Conservation (phyloP, 92 coral and sea anemone genomes). For the Hydrozoanthus gracilis region DNA sequence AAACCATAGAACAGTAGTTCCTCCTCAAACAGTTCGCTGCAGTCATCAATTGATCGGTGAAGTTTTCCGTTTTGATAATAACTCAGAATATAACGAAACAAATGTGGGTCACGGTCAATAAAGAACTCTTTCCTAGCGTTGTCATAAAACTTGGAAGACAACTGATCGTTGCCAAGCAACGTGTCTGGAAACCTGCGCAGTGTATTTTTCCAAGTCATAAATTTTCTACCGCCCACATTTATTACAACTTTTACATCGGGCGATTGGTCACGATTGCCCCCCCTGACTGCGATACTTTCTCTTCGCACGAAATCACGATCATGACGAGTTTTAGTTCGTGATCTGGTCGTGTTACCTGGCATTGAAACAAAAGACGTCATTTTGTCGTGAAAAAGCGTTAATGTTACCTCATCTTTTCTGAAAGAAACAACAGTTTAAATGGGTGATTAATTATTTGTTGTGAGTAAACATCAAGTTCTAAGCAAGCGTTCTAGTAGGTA, state of each 20-base stretch:
- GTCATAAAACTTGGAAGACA: conserved; percentile 82
- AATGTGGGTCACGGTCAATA: conserved; percentile 92
- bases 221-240: conserved; percentile 93
- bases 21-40: conserved; percentile 85
- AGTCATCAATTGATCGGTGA: conserved; percentile 92
- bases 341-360: background rate
- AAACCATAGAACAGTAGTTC: conserved; percentile 91
- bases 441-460: too few relatives aligned
- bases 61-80: conserved; percentile 95
- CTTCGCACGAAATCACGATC: conserved; percentile 7
- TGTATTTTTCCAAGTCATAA: conserved; percentile 90
- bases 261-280: conserved; percentile 9
- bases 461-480: too few relatives aligned
- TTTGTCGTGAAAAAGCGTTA: background rate
- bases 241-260: conserved; percentile 77
- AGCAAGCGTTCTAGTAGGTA: too few relatives aligned
- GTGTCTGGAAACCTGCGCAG: conserved; percentile 88
- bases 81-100: conserved; percentile 92
- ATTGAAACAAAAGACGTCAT: conserved; percentile 38
- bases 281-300: background rate
- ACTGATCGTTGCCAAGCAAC: conserved; percentile 82
- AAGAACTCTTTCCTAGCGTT: conserved; percentile 85
- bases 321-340: conserved; percentile 9
- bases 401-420: conserved; percentile 9
- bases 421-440: background rate